Base-by-base conservation (phyloP, 2,113 vertebrate species). In the Ardeotis arabs region DNA sequence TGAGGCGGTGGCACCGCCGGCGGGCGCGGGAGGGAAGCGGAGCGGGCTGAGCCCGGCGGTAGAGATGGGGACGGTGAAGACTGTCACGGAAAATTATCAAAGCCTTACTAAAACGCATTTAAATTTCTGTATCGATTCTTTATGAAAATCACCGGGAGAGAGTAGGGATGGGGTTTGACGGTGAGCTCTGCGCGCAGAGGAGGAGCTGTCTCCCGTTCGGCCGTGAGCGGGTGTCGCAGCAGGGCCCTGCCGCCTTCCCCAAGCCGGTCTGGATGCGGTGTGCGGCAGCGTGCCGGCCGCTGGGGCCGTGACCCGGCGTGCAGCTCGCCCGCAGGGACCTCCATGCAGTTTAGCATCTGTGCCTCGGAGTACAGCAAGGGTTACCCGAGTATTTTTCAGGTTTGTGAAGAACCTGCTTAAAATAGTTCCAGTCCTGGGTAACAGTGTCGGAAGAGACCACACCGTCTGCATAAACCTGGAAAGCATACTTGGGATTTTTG, bases 311-410 rank as follows among this genome's bases (percentile, higher is more conserved):
- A 59, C 12, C 23, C 5, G 7, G 29, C 29, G 21, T 47, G 37
- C 0, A 0, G n/a, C 39, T 27, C 4, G 3, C 24, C 70, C 7
- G 2, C 13, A 1, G 12, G 53, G 23, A 23, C 70, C 16, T 64
- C 63, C 5, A 7, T 33, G 17, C 41, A 10, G 19, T 58, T 58
- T 3, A 53, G 58, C 16, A 8, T 41, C 73, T 28, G 44, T 19
- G 12, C 10, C 31, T 75, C 18, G 21, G 56, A 13, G 62, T 56
- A 84, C 39, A 41, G 37, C 39, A 41, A 35, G 60, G 28, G 21
- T 33, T 73, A 35, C 17, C 25, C 16, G 22, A 28, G 7, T 66
- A 6, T 58, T 89, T 37, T 59, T 72, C 27, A 75, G 41, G 29
- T 55, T 74, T 4, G 3, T 39, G 49, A 85, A 79, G 39, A 73